phyloP scores from a whole-genome alignment of 2,888 invertebrate species.

The Mimas tiliae region DNA sequence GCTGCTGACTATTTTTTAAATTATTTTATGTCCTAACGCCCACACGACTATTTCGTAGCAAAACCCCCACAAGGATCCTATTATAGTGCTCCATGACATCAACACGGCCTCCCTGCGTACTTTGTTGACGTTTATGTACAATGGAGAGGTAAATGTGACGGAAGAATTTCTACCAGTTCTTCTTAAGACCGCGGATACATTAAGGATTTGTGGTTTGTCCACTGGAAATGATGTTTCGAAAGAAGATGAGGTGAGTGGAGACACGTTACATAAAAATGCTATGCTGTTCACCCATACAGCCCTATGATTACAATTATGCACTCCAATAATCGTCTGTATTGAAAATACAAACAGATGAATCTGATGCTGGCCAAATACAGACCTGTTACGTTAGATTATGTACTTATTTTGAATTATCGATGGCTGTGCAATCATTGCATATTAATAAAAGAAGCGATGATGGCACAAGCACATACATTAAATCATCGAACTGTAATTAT shows the following conservation, averaged over 20 bases:
- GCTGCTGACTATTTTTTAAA: not conserved
- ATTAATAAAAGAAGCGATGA: no score
- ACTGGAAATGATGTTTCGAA: constrained; percentile 79
- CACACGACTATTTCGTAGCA: constrained; percentile 83
- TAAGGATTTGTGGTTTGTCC: constrained; percentile 88
- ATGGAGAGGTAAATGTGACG: constrained; percentile 89
- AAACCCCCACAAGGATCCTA: constrained; percentile 90
- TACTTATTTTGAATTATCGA: no score
- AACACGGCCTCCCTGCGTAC: constrained; percentile 87
- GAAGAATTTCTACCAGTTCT: constrained; percentile 88
- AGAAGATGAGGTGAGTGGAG: constrained; percentile 69
- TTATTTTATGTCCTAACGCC: constrained; percentile 57
- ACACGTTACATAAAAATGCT: not conserved
- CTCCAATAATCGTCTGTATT: no score
- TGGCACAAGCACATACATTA: no score
- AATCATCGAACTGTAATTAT: no score
- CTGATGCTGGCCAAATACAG: no score
- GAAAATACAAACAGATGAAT: no score
- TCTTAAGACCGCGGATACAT: constrained; percentile 87
- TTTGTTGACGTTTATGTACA: constrained; percentile 89
- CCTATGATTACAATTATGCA: no score
- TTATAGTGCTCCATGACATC: constrained; percentile 90
- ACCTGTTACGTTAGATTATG: no score
- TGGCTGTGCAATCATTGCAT: no score
- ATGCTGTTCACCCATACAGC: not conserved